Evolutionary conservation across 2,888 invertebrate species (phyloP).

Genomic region (Corbicula japonica): DNA sequence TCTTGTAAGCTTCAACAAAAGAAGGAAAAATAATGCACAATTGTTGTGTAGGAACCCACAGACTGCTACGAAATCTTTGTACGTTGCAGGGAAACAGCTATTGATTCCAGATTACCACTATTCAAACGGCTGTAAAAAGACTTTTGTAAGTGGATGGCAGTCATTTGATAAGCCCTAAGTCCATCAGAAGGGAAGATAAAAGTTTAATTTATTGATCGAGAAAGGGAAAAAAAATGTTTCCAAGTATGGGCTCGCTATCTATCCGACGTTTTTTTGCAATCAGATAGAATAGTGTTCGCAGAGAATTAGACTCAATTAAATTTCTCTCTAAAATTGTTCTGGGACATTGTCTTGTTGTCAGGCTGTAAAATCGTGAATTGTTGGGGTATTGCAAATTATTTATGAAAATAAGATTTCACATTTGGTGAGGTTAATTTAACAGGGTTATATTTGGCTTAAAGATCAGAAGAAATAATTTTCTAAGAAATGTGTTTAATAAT

Average conservation of each 20-base stretch:
- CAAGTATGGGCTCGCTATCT: constrained; percentile 18
- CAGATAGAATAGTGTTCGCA: constrained; percentile 14
- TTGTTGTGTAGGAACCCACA: not conserved
- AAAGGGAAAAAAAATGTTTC: constrained; percentile 26
- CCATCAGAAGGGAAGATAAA: constrained; percentile 25
- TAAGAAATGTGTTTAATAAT: no score
- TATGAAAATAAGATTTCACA: no score
- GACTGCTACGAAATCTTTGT: constrained; percentile 31
- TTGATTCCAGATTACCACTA: constrained; percentile 17
- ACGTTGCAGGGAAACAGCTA: constrained; percentile 21
- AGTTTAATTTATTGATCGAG: constrained; percentile 32
- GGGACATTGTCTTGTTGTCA: no score
- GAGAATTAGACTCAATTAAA: constrained; percentile 26
- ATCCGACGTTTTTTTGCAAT: constrained; percentile 28
- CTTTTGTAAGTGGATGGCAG: constrained; percentile 12
- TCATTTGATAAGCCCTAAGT: constrained; percentile 6
- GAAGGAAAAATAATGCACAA: not conserved
- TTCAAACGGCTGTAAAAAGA: constrained; percentile 22
- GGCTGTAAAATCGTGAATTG: no score
- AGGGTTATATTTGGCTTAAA: no score
- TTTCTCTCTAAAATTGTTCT: constrained; percentile 23
- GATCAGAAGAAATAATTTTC: no score
- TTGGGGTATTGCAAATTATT: no score
- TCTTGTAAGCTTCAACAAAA: constrained; percentile 12
- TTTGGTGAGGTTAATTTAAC: no score